These are phyloP conservation scores for Myripristis jacobus DNA, from an alignment of 2,797 vertebrate genomes.

Conservation along the genomic window DNA sequence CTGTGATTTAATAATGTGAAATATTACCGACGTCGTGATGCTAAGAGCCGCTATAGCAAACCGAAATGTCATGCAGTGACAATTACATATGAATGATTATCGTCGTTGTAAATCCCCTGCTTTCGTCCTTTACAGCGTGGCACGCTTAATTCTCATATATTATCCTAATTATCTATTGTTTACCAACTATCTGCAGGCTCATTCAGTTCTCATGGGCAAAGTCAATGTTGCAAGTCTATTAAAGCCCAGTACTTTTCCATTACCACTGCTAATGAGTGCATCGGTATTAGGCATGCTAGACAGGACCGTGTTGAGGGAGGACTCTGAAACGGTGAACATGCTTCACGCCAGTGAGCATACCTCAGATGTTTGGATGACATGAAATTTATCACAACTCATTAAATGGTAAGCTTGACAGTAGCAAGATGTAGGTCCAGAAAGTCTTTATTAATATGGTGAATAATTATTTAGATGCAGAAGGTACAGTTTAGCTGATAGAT, in stretches of 20 bases:
- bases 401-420: slow-evolving; percentile 7
- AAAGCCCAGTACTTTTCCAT: slow-evolving; percentile 64
- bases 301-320: slow-evolving; percentile 6
- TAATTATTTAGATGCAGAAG: no score
- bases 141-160: slow-evolving; percentile 65
- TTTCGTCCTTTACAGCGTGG: slow-evolving; percentile 59
- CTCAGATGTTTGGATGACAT: slow-evolving; percentile 9
- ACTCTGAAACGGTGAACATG: slow-evolving; percentile 6
- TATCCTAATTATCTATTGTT: slow-evolving; percentile 75
- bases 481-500: neutral
- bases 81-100: slow-evolving; percentile 62
- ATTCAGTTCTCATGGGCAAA: slow-evolving; percentile 70
- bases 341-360: neutral
- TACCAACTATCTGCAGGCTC: slow-evolving; percentile 69
- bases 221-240: slow-evolving; percentile 66
- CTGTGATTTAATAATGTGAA: slow-evolving; percentile 34
- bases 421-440: neutral
- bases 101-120: slow-evolving; percentile 55
- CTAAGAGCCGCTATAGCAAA: slow-evolving; percentile 37
- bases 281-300: slow-evolving; percentile 40
- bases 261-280: slow-evolving; percentile 63
- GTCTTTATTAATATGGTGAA: no score
- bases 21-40: slow-evolving; percentile 29
- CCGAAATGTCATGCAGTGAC: slow-evolving; percentile 42
- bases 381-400: neutral